Percentiles rank a stretch among this genome's conserved stretches.
phyloP scores from a whole-genome alignment of 2,113 vertebrate species.

The Puntigrus tetrazona region DNA sequence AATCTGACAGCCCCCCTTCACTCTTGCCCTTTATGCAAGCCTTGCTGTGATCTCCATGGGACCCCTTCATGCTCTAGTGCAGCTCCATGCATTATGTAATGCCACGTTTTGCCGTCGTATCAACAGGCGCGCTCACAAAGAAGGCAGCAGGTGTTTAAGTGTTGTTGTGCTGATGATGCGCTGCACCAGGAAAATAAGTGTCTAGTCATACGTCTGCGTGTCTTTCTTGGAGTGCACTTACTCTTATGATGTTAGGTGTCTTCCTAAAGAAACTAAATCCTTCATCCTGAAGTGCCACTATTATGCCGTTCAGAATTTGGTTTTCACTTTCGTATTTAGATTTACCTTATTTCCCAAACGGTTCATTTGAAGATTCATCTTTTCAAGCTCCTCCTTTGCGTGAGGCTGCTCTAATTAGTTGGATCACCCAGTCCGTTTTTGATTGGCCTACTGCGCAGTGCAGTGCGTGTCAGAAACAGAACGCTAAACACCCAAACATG shows the following conservation, averaged over 20 bases:
- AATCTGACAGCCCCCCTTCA: neutral
- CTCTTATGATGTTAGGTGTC: neutral
- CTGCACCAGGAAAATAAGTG: neutral
- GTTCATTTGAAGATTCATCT: no score
- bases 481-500: no score
- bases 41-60: neutral
- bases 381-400: no score
- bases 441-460: no score
- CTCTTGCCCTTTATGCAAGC: neutral
- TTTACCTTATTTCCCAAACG: no score
- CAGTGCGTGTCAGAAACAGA: no score
- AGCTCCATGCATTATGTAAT: constrained; percentile 15
- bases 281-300: neutral
- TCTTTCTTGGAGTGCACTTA: neutral
- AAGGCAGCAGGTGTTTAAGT: constrained; percentile 47
- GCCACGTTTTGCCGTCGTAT: neutral
- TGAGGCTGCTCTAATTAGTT: no score
- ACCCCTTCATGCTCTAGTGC: neutral
- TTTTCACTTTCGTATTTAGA: no score
- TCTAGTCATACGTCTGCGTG: constrained; percentile 1
- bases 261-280: neutral
- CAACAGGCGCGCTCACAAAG: constrained; percentile 17
- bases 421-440: no score
- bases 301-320: no score
- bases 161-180: constrained; percentile 35